Conservation (phyloP, 2,113 vertebrate genomes). For the Ariopsis seemanni region DNA sequence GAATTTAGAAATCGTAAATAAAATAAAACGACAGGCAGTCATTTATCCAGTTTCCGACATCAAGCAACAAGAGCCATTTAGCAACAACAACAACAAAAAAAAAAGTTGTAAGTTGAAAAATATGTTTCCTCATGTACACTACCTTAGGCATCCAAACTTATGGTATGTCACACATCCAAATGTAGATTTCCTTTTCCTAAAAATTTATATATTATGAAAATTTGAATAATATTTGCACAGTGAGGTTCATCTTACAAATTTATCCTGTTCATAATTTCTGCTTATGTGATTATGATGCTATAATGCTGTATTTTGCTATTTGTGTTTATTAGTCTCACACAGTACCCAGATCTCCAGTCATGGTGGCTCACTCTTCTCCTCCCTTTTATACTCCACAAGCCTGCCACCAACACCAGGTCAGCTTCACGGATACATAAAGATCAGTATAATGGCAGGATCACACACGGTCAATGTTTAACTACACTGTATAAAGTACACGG, state of each 20-base stretch:
- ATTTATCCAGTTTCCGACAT: background rate
- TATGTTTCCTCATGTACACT: background rate
- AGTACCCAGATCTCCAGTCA: constrained; percentile 51
- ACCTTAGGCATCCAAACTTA: background rate
- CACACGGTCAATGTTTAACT: background rate
- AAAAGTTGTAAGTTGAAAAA: background rate
- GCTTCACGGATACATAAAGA: background rate
- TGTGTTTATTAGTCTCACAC: constrained; percentile 50
- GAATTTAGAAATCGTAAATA: background rate
- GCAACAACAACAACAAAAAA: no score
- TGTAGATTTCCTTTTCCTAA: background rate
- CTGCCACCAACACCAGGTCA: constrained; percentile 65
- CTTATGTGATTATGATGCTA: background rate
- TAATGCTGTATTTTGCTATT: constrained; percentile 2
- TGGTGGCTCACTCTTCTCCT: constrained; percentile 54
- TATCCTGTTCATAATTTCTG: background rate
- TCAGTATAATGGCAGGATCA: background rate
- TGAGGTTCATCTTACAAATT: background rate
- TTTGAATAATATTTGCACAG: background rate
- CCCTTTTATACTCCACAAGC: constrained; percentile 59
- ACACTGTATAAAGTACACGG: background rate
- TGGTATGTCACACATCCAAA: background rate
- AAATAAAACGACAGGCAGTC: background rate
- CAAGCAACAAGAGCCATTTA: background rate
- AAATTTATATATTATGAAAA: background rate